Conservation (phyloP, 2,888 invertebrate species). For the Melanophora roralis region DNA sequence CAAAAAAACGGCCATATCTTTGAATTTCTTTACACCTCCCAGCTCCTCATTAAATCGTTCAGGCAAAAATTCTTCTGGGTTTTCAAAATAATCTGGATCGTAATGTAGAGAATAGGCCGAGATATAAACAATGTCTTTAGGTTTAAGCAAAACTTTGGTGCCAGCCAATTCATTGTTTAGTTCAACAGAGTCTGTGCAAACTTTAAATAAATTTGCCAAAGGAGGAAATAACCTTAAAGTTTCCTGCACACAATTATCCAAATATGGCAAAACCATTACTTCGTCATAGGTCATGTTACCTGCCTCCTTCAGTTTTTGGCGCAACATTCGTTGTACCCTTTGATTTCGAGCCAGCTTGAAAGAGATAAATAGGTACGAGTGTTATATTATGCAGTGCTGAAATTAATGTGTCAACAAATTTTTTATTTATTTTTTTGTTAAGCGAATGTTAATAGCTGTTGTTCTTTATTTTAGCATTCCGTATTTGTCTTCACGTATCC, state of each 20-base stretch:
- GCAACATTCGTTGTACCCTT: constrained; percentile 66
- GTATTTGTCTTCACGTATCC: too few relatives aligned
- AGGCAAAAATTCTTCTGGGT: constrained; percentile 68
- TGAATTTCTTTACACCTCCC: constrained; percentile 66
- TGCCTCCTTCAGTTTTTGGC: constrained; percentile 64
- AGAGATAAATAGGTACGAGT: not conserved
- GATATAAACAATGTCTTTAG: constrained; percentile 70
- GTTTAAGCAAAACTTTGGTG: constrained; percentile 65
- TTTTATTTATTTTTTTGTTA: too few relatives aligned
- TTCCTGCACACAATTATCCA: constrained; percentile 70
- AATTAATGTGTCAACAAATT: too few relatives aligned
- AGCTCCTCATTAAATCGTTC: constrained; percentile 68
- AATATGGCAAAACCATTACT: constrained; percentile 67
- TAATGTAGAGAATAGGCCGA: constrained; percentile 72
- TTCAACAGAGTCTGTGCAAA: constrained; percentile 64
- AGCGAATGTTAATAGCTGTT: too few relatives aligned
- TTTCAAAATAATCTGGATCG: constrained; percentile 67
- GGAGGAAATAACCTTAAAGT: constrained; percentile 69
- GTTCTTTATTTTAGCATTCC: too few relatives aligned
- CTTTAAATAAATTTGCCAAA: constrained; percentile 63
- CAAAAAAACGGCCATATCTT: constrained; percentile 68
- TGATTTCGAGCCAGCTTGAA: constrained; percentile 66
- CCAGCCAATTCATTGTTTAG: constrained; percentile 60
- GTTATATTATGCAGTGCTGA: too few relatives aligned
- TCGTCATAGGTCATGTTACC: constrained; percentile 64